These are phyloP conservation scores for Arion vulgaris DNA, from an alignment of 1,140 invertebrate species.

Conservation along the genomic window DNA sequence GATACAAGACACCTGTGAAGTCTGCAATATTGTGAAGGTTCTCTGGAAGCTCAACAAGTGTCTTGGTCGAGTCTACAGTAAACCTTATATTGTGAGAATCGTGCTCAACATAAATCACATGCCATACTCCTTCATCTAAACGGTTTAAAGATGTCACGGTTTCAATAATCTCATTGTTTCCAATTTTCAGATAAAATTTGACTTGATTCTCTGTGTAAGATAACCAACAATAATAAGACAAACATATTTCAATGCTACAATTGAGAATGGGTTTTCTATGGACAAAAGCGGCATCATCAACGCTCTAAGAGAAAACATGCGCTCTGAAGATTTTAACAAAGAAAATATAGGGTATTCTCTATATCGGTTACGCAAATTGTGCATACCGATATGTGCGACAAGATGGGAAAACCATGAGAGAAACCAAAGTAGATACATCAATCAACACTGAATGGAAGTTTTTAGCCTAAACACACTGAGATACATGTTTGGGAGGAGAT, in stretches of 20 bases:
- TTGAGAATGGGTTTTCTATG: no score
- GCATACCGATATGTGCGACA: no score
- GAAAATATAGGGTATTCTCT: no score
- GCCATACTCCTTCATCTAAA: slow-evolving; percentile 93
- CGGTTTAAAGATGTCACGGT: slow-evolving; percentile 85
- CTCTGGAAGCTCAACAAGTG: slow-evolving; percentile 37
- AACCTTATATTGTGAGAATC: slow-evolving; percentile 94
- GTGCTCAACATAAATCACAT: slow-evolving; percentile 82
- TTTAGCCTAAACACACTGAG: no score
- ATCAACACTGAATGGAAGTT: no score
- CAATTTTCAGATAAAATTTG: slow-evolving; percentile 91
- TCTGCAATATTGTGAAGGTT: slow-evolving; percentile 34
- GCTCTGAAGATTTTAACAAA: no score
- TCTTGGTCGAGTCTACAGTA: slow-evolving; percentile 83
- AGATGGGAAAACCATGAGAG: no score
- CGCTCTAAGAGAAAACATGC: no score
- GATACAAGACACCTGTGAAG: slow-evolving; percentile 53
- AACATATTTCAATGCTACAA: background rate
- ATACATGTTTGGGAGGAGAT: no score
- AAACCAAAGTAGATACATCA: no score
- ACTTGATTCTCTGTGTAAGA: slow-evolving; percentile 85
- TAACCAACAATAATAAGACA: slow-evolving; percentile 22
- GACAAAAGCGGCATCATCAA: no score
- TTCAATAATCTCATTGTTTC: slow-evolving; percentile 82
- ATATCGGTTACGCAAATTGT: no score